Evolutionary conservation across 1,140 invertebrate genomes (phyloP), one percentile per base, ranked within the genome.

Genomic region (Brachionus calyciflorus): DNA sequence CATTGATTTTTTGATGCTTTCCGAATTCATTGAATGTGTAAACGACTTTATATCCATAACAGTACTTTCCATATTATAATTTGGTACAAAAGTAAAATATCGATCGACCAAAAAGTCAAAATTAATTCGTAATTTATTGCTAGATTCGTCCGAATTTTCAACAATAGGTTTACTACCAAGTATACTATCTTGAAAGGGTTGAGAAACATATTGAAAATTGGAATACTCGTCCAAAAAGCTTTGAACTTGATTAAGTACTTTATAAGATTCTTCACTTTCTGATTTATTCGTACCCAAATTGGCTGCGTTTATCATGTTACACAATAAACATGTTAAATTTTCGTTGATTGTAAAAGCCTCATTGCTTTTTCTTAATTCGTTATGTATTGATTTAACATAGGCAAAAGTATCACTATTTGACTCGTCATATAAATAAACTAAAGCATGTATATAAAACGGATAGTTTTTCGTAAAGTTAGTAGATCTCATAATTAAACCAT

Each of bases 361-460:
- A 73, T 26, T 37, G 19, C 24, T 73, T 26, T 51, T 49, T 55
- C 51, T 73, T n/a, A 73, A 21, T 37, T 73, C 46, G 24, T 51
- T 40, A 41, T 51, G 69, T 19, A 73, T 73, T 24, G 69, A 73
- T 73, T 73, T 26, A 30, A 73, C 40, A 9, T 73, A 73, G 3
- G 69, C 69, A 41, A 73, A 73, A 26, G 69, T 73, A 26, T 73
- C 69, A 49, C 30, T 51, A 24, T 73, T 73, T 14, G 46, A 24
- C 30, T 73, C 69, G 17, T 73, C 69, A 26, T 51, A 73, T 51
- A 73, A 55, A 73, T 51, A 73, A n/a, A 73, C 24, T 19, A 73
- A 51, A 5, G 46, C 9, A 17, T 49, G 6, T 24, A 73, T 51
- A 14, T 33, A 40, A 37, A 41, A 51, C 33, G 49, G 28, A 33